Base-by-base conservation (phyloP, 2,888 invertebrate genomes). In the Platycheirus rosarum region DNA sequence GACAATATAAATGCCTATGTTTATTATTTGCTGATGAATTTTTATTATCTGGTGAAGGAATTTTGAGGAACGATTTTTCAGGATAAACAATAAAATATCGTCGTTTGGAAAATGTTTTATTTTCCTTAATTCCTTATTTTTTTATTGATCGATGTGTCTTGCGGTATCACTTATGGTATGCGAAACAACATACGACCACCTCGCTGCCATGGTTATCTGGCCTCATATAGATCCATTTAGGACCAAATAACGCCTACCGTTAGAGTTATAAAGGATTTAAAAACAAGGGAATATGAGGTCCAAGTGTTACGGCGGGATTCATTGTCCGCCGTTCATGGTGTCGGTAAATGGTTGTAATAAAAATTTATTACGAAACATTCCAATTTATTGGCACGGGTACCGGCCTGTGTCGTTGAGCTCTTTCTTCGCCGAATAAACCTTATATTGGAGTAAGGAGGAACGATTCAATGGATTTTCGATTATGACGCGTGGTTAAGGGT, bases 331-430 rank as follows among this genome's bases (percentile, higher is more conserved):
- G 68, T 79, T 75, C 46, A 75, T 79, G 65, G 69, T 80, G 80
- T 76, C 62, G 70, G 49, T 51, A 66, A 82, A 82, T 76, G 76
- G 65, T 66, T 55, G 76, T 88, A 88, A 89, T 89, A 89, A 88
- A 89, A 89, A 88, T 88, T 89, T 89, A 88, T 88, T 87, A 87
- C 86, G 85, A 88, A 88, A 88, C 88, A 88, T 88, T 88, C 88
- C 88, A 88, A 89, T 89, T 89, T 89, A 89, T 89, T 88, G 87
- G 87, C 87, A 88, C 89, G 5, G 11, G 29, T 35, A 53, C 8
- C 13, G 13, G 62, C 65, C 42, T 18, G 23, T 35, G 18, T 49
- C 8, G 49, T 23, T 65, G 20, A 48, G 49, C 44, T 60, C 46
- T 51, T 44, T 40, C 57, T 20, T 20, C 13, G 16, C 1, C 2